These are phyloP conservation scores for Megalops atlanticus DNA, from an alignment of 2,113 vertebrate genomes.

Conservation along the genomic window DNA sequence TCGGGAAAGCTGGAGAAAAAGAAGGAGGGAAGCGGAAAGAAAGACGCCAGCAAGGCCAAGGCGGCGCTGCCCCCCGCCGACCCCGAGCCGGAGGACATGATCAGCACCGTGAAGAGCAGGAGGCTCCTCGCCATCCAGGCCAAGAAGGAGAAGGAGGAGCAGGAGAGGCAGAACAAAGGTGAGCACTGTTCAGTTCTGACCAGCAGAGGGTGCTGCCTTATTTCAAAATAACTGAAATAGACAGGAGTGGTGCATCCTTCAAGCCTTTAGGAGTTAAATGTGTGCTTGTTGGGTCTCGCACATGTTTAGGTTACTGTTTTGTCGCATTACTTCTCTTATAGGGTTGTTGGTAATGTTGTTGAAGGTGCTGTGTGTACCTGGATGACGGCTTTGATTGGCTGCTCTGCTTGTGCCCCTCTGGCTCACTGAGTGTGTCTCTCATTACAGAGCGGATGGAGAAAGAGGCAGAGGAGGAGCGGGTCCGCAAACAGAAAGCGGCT, in stretches of 20 bases:
- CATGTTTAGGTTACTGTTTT: too few species aligned
- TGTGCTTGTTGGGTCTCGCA: too few species aligned
- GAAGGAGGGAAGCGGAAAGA: background rate
- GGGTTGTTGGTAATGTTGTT: too few species aligned
- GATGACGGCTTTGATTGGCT: background rate
- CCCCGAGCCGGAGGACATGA: conserved; percentile 83
- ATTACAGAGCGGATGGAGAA: conserved; percentile 85
- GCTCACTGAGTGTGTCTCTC: background rate
- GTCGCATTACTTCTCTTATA: too few species aligned
- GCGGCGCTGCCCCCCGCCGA: conserved; percentile 61
- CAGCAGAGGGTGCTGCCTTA: too few species aligned
- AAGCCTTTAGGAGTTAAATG: too few species aligned
- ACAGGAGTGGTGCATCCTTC: too few species aligned
- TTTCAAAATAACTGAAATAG: too few species aligned
- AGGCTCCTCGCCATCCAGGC: conserved; percentile 87
- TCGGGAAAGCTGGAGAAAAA: conserved; percentile 42
- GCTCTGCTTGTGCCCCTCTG: background rate
- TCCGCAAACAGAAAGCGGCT: conserved; percentile 83
- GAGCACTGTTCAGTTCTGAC: too few species aligned
- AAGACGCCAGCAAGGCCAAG: conserved; percentile 30
- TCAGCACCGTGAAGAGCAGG: conserved; percentile 92
- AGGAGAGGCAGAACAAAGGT: conserved; percentile 91
- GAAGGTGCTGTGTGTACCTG: background rate
- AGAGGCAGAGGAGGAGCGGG: conserved; percentile 89
- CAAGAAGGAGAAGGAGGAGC: conserved; percentile 90